Evolutionary conservation across 2,797 vertebrate genomes (phyloP).

Genomic region (Acipenser oxyrinchus): DNA sequence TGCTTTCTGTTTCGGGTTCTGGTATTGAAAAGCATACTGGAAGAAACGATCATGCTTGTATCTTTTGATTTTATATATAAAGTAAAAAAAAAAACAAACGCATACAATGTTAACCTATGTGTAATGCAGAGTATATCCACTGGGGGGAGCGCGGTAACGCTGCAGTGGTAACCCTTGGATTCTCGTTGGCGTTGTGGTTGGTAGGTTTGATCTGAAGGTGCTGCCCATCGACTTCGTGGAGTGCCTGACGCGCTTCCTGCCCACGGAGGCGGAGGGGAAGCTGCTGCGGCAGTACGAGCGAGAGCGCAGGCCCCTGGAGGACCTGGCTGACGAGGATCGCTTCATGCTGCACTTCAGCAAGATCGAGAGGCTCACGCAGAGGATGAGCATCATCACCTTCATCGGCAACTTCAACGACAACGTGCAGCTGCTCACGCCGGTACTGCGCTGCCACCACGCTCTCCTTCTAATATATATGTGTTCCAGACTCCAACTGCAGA

Average conservation of each 20-base stretch:
- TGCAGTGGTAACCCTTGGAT: not conserved
- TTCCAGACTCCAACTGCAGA: too few species aligned
- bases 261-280: conserved; percentile 84
- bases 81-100: too few species aligned
- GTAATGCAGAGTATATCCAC: too few species aligned
- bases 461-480: not conserved
- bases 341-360: conserved; percentile 96
- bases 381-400: conserved; percentile 95
- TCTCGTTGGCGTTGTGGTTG: not conserved
- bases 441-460: conserved; percentile 25
- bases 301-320: conserved; percentile 82
- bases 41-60: too few species aligned
- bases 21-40: too few species aligned
- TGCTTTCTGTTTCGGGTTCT: too few species aligned
- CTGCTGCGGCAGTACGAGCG: conserved; percentile 84
- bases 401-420: conserved; percentile 89
- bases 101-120: too few species aligned
- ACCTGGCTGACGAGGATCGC: conserved; percentile 84
- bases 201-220: conserved; percentile 79
- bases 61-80: too few species aligned
- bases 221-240: conserved; percentile 87
- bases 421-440: conserved; percentile 83
- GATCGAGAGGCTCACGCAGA: conserved; percentile 88
- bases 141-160: not conserved
- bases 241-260: conserved; percentile 87